Percentiles rank a stretch among this genome's conserved stretches.
Evolutionary conservation across 2,113 vertebrate genomes (phyloP).

Genomic region (Mastomys coucha): DNA sequence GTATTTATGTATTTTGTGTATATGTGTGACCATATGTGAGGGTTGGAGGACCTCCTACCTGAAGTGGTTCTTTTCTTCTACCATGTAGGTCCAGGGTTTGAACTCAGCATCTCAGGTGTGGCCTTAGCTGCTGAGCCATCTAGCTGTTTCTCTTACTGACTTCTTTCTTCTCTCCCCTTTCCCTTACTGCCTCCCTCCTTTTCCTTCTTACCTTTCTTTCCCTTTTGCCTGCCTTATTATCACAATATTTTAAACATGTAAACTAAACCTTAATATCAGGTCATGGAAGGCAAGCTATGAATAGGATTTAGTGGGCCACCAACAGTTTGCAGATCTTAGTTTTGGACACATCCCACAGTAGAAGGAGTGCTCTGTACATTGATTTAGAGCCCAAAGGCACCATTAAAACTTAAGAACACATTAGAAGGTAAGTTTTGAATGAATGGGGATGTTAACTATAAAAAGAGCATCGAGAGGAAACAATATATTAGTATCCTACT

Average conservation of each 20-base stretch:
- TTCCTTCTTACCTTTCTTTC: not conserved
- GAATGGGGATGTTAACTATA: not conserved
- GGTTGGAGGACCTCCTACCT: not conserved
- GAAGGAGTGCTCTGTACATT: not conserved
- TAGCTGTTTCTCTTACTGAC: not conserved
- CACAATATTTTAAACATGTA: not conserved
- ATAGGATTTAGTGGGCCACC: not conserved
- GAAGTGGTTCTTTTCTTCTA: not conserved
- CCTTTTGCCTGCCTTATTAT: not conserved
- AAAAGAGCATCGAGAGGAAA: not conserved
- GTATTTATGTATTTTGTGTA: not conserved
- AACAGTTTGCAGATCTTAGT: not conserved
- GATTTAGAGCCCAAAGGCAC: not conserved
- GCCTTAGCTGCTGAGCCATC: not conserved
- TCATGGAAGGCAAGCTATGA: not conserved
- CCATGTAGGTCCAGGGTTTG: not conserved
- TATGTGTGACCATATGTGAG: not conserved
- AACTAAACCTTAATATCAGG: no score
- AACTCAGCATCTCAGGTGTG: not conserved
- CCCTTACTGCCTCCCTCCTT: no score
- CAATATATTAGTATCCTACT: conserved; percentile 60
- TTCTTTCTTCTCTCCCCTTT: not conserved
- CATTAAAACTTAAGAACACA: not conserved
- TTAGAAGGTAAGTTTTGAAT: not conserved
- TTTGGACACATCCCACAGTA: not conserved